Percentiles rank a stretch among this genome's conserved stretches.
Conservation (phyloP, 2,797 vertebrate genomes). For the Triplophysa yarkandensis region DNA sequence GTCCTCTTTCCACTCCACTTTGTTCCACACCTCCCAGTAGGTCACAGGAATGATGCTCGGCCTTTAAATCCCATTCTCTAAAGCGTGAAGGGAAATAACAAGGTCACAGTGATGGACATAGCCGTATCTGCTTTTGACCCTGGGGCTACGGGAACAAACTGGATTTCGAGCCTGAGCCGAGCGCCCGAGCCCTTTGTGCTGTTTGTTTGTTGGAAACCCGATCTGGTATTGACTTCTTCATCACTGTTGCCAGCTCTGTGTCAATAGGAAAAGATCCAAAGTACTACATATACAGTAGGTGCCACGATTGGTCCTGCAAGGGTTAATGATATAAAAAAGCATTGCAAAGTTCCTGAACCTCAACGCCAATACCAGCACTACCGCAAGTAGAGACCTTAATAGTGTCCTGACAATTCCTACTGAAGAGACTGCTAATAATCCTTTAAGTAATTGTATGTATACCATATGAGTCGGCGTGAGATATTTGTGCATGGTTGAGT, state of each 20-base stretch:
- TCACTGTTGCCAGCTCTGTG: slow-evolving; percentile 7
- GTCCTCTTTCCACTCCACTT: background rate
- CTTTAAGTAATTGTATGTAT: background rate
- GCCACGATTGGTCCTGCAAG: background rate
- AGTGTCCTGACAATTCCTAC: background rate
- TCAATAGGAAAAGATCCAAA: slow-evolving; percentile 26
- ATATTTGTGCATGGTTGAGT: background rate
- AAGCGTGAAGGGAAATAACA: slow-evolving; percentile 17
- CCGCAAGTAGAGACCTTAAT: background rate
- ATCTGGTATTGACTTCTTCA: background rate
- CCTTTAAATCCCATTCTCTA: slow-evolving; percentile 5
- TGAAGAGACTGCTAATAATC: background rate
- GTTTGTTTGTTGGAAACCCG: slow-evolving; percentile 29
- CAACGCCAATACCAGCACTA: background rate
- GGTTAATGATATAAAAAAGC: background rate
- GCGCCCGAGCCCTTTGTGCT: background rate
- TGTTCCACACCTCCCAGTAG: background rate
- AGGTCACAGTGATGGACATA: slow-evolving; percentile 6
- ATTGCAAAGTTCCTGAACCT: background rate
- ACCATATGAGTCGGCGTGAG: background rate
- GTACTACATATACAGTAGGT: background rate
- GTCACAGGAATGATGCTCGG: background rate
- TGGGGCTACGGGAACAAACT: background rate
- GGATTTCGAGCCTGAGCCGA: background rate
- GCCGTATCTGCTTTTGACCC: background rate